phyloP scores from a whole-genome alignment of 23 tunicate genomes.

The Halocynthia roretzi region DNA sequence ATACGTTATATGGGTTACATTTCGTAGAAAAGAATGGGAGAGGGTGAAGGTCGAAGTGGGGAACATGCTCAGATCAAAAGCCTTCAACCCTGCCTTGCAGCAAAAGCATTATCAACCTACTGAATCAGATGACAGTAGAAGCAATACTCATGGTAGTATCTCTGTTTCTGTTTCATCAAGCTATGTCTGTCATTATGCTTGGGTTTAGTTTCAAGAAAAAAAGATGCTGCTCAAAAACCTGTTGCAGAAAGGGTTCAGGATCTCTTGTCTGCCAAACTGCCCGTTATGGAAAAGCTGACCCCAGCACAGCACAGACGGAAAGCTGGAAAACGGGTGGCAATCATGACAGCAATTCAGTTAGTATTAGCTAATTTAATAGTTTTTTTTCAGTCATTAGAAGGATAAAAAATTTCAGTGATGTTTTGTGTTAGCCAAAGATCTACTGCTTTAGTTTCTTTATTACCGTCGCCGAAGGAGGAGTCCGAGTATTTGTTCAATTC shows the following conservation, averaged over 20 bases:
- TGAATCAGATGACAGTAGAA: too few relatives aligned
- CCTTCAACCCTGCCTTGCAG: constrained; percentile 57
- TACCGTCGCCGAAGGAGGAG: constrained; percentile 68
- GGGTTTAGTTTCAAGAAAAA: neutral
- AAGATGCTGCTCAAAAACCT: constrained; percentile 29
- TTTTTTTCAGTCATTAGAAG: neutral
- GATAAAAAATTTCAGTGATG: neutral
- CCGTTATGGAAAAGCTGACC: constrained; percentile 49
- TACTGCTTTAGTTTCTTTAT: constrained; percentile 56
- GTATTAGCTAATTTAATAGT: neutral
- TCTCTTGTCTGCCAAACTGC: constrained; percentile 49
- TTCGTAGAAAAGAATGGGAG: constrained; percentile 53
- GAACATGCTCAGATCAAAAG: constrained; percentile 81
- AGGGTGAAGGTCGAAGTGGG: constrained; percentile 61
- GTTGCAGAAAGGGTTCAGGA: constrained; percentile 62
- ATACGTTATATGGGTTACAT: constrained; percentile 57
- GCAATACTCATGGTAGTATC: too few relatives aligned
- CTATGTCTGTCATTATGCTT: too few relatives aligned
- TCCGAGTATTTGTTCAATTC: constrained; percentile 55
- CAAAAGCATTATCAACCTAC: neutral
- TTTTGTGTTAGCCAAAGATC: constrained; percentile 59
- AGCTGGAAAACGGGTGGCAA: constrained; percentile 67
- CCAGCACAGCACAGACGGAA: constrained; percentile 70
- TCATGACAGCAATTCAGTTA: constrained; percentile 67
- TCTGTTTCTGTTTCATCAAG: too few relatives aligned